Evolutionary conservation across 2,797 vertebrate genomes (phyloP).

Genomic region (Mormyrops boulengeri): DNA sequence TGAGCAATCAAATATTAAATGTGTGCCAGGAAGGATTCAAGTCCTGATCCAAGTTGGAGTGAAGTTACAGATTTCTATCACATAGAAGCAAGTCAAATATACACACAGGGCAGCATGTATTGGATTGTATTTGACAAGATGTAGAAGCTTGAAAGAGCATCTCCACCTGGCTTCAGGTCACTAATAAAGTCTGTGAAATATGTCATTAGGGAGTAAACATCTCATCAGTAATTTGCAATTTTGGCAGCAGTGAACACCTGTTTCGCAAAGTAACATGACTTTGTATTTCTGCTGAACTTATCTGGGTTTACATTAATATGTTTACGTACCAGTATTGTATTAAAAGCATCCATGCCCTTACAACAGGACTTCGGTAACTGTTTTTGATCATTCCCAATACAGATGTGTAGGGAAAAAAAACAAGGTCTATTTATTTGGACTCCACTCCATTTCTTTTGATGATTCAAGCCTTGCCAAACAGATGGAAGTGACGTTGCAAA

Average conservation of each 20-base stretch:
- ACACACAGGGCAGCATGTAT: constrained; percentile 34
- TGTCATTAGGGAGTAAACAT: neutral
- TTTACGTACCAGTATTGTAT: constrained; percentile 21
- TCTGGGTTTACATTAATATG: constrained; percentile 48
- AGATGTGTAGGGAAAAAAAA: neutral
- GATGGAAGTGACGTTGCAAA: constrained; percentile 47
- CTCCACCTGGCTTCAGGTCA: neutral
- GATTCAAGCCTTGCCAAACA: constrained; percentile 51
- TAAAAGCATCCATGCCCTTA: constrained; percentile 22
- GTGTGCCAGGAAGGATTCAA: neutral
- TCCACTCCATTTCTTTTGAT: constrained; percentile 49
- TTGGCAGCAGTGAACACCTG: neutral
- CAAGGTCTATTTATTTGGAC: constrained; percentile 46
- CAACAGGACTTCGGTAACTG: constrained; percentile 23
- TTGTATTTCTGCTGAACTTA: constrained; percentile 22
- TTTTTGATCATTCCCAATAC: constrained; percentile 45
- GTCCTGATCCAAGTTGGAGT: neutral
- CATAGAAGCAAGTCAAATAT: neutral
- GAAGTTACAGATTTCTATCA: neutral
- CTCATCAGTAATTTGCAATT: neutral
- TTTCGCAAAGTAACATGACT: constrained; percentile 8
- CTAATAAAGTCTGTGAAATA: neutral
- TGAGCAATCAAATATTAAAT: neutral
- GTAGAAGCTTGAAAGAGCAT: neutral
- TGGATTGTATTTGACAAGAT: neutral